These are phyloP conservation scores for Lates calcarifer DNA, from an alignment of 2,113 vertebrate genomes.

Conservation along the genomic window DNA sequence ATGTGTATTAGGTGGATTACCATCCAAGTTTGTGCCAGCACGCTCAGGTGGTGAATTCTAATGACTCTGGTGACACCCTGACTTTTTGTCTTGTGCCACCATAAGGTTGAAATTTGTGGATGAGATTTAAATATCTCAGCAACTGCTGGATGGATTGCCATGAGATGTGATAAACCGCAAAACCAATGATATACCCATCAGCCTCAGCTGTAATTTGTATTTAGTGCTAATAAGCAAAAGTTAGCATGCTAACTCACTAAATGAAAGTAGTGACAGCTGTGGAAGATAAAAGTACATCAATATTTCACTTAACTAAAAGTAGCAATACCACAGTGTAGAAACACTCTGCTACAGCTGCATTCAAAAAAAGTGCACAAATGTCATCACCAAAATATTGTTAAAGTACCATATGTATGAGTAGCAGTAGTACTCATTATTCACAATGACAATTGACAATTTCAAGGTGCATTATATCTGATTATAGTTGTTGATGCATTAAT, in stretches of 20 bases:
- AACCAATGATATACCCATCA: not conserved
- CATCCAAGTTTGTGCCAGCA: too few species aligned
- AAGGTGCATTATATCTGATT: not conserved
- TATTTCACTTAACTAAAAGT: not conserved
- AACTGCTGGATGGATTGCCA: not conserved
- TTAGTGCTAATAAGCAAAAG: too few species aligned
- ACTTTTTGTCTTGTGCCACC: too few species aligned
- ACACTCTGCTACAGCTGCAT: not conserved
- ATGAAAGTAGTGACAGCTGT: not conserved
- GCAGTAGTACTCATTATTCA: too few species aligned
- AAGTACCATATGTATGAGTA: not conserved
- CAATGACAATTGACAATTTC: not conserved
- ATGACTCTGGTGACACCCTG: too few species aligned
- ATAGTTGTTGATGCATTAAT: not conserved
- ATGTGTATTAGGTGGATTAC: not conserved
- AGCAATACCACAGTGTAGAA: not conserved
- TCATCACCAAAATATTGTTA: too few species aligned
- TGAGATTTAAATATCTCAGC: not conserved
- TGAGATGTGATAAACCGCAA: not conserved
- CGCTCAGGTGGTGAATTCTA: not conserved
- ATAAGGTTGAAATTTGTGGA: not conserved
- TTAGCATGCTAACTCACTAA: not conserved
- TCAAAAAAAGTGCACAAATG: too few species aligned
- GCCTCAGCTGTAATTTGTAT: too few species aligned
- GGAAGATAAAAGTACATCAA: too few species aligned